Evolutionary conservation across 92 coral and sea anemone genomes (phyloP), one percentile per base, ranked within the genome.

Genomic region (Nematostella vectensis): DNA sequence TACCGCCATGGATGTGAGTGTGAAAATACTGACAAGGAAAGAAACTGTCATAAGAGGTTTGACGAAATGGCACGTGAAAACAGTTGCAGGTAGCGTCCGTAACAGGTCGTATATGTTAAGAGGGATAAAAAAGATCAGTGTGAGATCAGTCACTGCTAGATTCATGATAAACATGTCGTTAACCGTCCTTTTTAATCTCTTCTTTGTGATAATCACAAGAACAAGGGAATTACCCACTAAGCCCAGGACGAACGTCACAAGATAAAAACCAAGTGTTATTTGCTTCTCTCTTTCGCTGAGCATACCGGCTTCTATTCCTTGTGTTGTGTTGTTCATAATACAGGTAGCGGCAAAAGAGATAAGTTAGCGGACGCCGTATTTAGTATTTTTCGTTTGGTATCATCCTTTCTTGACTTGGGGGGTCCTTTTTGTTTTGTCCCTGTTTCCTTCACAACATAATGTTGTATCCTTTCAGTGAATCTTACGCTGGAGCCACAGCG

Each of bases 91-190:
- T 6, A 79, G 70, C 24, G 51, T 29, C 28, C 49, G 60, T 28
- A 70, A 80, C 38, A 85, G 50, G 12, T 62, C 68, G 53, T 65
- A 75, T 15, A 80, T 85, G 22, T 80, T 78, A 58, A 85, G 70
- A 3, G 94, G 94, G 0, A 85, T 64, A 36, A 85, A 79, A 29
- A 85, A 85, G 18, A 85, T 67, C 22, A 85, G 43, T 48, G 74
- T 75, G 23, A 85, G 42, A 54, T 85, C 94, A 4, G 94, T 65
- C 6, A 82, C 68, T 0, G 94, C 94, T 29, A 85, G 69, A 54
- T 81, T 85, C 80, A 85, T 80, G 57, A 85, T 85, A 47, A 85
- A 85, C 12, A 85, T 62, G 36, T 85, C 94, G 56, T 85, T 85
- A 4, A 82, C 80, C 16, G 94, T 79, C 40, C 81, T 53, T 54